Evolutionary conservation across 1,140 invertebrate species (phyloP), one percentile per base, ranked within the genome.

Genomic region (Diprion similis): DNA sequence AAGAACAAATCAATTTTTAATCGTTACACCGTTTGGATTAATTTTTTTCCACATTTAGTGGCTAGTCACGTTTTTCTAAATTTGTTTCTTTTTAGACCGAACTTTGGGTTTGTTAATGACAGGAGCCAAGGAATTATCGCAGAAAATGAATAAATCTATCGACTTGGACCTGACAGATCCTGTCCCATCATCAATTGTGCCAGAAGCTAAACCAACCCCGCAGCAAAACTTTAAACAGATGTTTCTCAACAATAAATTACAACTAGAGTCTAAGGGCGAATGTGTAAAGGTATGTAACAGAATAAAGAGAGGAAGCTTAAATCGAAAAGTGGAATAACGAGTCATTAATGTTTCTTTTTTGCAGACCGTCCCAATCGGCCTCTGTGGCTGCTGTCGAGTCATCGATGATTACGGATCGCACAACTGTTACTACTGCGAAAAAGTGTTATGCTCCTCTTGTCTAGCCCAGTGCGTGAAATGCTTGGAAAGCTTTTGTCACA

Each of bases 351-450:
- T 17, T n/a, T 77, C 13, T 7, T 10, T 68, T 8, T 68, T 73
- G 1, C 66, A 84, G 81, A 68, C 77, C 47, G 8, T 46, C 11
- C 64, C 18, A 66, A 68, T 70, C 46, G 76, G 82, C 46, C 46
- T 78, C 9, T 84, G 83, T 45, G 72, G 69, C 46, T 77, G 77
- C 46, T 78, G 67, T 17, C 37, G 64, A 37, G 45, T 79, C 3
- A 73, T 80, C 51, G 75, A 78, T 66, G 67, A 75, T n/a, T 67
- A 9, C 17, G 72, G 65, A 47, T 51, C 68, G 15, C 78, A 19
- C 7, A 78, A 78, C 67, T 84, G 83, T 65, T 80, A 76, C 17
- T 84, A 80, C 10, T 84, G 83, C 18, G 79, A 82, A 74, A 76
- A 84, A 68, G 66, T 73, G 13, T 77, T 82, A 37, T 84, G 83